phyloP scores from a whole-genome alignment of 2,113 vertebrate species.

The Thermophis baileyi region DNA sequence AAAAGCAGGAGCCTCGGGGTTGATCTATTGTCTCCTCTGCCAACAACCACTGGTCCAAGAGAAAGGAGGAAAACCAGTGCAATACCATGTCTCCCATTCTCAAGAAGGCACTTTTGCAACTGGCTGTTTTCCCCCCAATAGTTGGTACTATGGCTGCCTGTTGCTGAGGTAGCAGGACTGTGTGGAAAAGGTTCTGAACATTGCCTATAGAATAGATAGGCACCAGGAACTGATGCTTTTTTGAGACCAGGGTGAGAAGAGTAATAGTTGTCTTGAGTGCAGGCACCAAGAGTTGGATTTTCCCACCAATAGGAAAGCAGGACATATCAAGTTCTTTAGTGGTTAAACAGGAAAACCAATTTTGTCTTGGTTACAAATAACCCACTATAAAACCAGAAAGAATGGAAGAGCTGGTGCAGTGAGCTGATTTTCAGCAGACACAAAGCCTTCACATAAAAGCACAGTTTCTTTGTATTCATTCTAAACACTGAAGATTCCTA shows the following conservation, averaged over 20 bases:
- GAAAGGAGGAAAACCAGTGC: background rate
- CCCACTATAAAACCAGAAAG: background rate
- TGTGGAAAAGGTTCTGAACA: background rate
- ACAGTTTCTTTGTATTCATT: background rate
- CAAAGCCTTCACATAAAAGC: background rate
- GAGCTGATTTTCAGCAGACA: background rate
- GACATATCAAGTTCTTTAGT: background rate
- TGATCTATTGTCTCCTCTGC: background rate
- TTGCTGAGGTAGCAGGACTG: background rate
- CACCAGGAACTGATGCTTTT: background rate
- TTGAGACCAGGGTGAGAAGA: background rate
- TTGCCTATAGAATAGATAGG: background rate
- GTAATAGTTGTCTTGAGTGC: background rate
- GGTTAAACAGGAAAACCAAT: background rate
- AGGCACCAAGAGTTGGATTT: background rate
- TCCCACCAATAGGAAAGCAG: background rate
- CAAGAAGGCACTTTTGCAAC: background rate
- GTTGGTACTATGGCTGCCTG: background rate
- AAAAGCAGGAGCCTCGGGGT: background rate
- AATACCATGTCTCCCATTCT: background rate
- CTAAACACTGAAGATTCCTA: background rate
- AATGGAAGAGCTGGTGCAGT: background rate
- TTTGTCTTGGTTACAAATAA: background rate
- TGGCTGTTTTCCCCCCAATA: background rate
- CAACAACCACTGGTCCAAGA: background rate